phyloP scores from a whole-genome alignment of 2,113 vertebrate species.

The Mesoclemmys tuberculata region DNA sequence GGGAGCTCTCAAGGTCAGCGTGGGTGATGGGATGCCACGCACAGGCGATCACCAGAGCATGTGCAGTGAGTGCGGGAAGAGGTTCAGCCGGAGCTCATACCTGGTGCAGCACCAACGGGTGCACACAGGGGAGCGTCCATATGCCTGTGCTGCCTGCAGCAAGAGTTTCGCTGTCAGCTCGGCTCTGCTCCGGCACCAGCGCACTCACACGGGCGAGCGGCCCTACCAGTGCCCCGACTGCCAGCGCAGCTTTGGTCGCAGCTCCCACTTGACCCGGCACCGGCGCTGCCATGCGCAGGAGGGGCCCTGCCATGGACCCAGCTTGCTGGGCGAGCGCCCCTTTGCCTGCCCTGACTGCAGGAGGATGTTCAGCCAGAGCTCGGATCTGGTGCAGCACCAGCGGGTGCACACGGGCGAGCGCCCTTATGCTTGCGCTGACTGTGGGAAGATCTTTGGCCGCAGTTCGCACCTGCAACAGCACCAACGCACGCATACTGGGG shows the following conservation, averaged over 20 bases:
- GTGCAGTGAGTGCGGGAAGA: not conserved
- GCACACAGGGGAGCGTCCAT: constrained; percentile 42
- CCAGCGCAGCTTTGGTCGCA: constrained; percentile 74
- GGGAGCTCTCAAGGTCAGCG: not conserved
- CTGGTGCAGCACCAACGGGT: not conserved
- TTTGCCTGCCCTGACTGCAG: constrained; percentile 85
- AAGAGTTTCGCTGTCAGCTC: constrained; percentile 66
- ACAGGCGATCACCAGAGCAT: fast-evolving
- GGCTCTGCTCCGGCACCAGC: constrained; percentile 72
- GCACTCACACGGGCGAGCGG: constrained; percentile 57
- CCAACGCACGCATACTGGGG: constrained; percentile 85
- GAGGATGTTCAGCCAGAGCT: constrained; percentile 88
- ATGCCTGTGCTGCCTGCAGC: constrained; percentile 46
- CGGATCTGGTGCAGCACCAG: constrained; percentile 87
- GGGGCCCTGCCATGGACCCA: constrained; percentile 86
- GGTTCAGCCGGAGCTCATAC: not conserved
- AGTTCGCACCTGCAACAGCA: constrained; percentile 90
- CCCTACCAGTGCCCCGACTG: constrained; percentile 81
- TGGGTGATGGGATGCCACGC: fast-evolving
- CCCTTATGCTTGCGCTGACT: constrained; percentile 80
- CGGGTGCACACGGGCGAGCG: constrained; percentile 87
- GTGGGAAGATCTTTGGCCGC: constrained; percentile 89
- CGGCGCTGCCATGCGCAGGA: constrained; percentile 82
- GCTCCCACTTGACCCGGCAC: constrained; percentile 86
- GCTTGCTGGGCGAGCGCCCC: constrained; percentile 85